Conservation (phyloP, 2,797 vertebrate species). For the Pseudochromis fuscus region DNA sequence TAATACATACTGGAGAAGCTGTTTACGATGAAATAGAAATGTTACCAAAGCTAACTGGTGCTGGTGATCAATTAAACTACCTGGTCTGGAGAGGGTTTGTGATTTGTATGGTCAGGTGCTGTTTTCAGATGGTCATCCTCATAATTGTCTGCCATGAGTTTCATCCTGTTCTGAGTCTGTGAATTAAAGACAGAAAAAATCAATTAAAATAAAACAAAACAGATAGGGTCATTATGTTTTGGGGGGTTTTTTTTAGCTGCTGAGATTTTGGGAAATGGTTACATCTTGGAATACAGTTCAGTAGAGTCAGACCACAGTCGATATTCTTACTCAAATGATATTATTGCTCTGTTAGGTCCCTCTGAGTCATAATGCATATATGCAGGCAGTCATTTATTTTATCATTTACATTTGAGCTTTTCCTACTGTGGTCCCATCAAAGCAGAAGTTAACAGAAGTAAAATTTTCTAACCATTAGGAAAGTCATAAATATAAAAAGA, state of each 20-base stretch:
- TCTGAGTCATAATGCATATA: no score
- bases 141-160: constrained; percentile 98
- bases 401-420: no score
- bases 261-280: neutral
- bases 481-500: no score
- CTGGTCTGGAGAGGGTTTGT: constrained; percentile 99
- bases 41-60: neutral
- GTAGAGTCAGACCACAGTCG: no score
- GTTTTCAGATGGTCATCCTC: constrained; percentile 95
- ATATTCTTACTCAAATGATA: no score
- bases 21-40: neutral
- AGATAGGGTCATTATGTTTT: neutral
- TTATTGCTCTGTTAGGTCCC: no score
- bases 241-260: neutral
- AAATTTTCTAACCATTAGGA: no score
- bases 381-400: no score
- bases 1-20: neutral
- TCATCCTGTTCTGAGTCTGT: constrained; percentile 99
- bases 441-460: no score
- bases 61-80: constrained; percentile 70
- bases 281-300: no score
- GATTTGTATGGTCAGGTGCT: constrained; percentile 92
- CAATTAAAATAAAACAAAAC: no score
- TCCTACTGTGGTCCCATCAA: no score
- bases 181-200: constrained; percentile 20